Evolutionary conservation across 2,113 vertebrate species (phyloP), one percentile per base, ranked within the genome.

Genomic region (Rhegmatorhina hoffmannsi): DNA sequence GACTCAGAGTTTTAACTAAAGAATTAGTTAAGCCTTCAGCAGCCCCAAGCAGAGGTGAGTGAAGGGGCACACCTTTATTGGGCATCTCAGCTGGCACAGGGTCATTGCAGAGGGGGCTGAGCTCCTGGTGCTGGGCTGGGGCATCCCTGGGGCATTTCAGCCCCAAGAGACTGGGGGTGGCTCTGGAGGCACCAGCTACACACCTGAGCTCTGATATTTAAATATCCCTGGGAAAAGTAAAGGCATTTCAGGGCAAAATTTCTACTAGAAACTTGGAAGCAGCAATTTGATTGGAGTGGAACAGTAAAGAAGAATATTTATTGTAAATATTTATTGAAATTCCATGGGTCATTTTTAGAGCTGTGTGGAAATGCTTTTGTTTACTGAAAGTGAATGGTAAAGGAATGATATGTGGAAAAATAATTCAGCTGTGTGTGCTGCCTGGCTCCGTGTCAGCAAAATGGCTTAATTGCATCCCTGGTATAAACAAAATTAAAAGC

Each of bases 1-100:
- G 25, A 7, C 23, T 78, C 0, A 0, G 15, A 0, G 15, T 59
- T 92, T 52, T 36, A 55, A 59, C 46, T 36, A 10, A 19, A 55
- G 49, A 36, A 70, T 25, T 43, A 34, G 24, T 38, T 7, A 7
- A 69, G 33, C 33, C 34, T 69, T 86, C 18, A 50, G 47, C 29
- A 66, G 17, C 36, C 36, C 38, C 9, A 10, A 9, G 4, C 7
- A 84, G 50, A 43, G 43, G 11, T 68, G 49, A 14, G 43, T 74
- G 33, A 59, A 77, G 58, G 53, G 33, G 9, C 18, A 24, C 58
- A 17, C 11, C 2, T 72, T 62, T 68, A 2, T 38, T 24, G 68
- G 72, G 36, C n/a, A n/a, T 60, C 72, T 83, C 63, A 76, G 70
- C 46, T 85, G 79, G 3, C 46, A 46, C 49, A 13, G 73, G 46